These are phyloP conservation scores for Tupiocoris notatus DNA, from an alignment of 2,888 invertebrate species.

Conservation along the genomic window DNA sequence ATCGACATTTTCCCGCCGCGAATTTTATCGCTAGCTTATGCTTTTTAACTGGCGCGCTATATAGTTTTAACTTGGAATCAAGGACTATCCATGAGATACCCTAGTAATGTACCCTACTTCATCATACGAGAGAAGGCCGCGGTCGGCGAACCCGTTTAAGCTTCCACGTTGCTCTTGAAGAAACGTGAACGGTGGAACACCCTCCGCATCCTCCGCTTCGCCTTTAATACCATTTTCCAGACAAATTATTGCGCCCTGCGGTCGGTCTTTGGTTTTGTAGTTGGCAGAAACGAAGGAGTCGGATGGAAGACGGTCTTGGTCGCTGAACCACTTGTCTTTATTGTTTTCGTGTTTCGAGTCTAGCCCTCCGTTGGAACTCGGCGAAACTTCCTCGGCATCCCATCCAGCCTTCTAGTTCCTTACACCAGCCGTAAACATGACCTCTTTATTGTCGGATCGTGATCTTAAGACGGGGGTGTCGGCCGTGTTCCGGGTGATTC, in stretches of 20 bases:
- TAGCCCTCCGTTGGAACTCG: background rate
- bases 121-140: conserved; percentile 1
- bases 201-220: background rate
- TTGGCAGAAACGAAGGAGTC: background rate
- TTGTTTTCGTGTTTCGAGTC: conserved; percentile 38
- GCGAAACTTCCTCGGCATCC: background rate
- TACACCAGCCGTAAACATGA: conserved; percentile 34
- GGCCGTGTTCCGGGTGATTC: conserved; percentile 29
- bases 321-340: conserved; percentile 39
- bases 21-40: no score
- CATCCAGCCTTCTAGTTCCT: conserved; percentile 9
- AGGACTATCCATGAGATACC: no score
- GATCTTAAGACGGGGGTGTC: conserved; percentile 29
- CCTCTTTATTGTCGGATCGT: conserved; percentile 40
- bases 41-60: no score
- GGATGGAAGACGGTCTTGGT: background rate
- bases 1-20: no score
- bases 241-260: conserved; percentile 37
- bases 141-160: conserved; percentile 26
- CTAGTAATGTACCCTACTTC: background rate
- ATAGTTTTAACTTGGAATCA: no score
- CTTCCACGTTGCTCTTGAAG: background rate
- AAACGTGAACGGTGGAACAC: conserved; percentile 8
- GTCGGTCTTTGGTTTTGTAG: conserved; percentile 1
- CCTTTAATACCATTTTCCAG: conserved; percentile 39